Evolutionary conservation across 2,888 invertebrate species (phyloP).

Genomic region (Lymantria monacha): DNA sequence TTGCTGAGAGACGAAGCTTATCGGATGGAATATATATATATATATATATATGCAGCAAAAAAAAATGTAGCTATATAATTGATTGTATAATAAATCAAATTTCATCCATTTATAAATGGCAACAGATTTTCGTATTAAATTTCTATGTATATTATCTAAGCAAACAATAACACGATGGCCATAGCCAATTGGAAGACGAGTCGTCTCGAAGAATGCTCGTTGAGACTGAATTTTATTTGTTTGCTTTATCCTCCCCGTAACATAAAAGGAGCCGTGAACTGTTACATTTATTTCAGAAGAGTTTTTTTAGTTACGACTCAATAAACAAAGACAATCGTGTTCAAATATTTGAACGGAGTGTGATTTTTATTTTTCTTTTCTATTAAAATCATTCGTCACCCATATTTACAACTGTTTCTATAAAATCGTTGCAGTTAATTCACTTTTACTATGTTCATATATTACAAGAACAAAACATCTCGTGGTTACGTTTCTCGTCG

Average conservation of each 20-base stretch:
- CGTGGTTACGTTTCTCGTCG: too few relatives aligned
- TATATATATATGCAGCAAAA: too few relatives aligned
- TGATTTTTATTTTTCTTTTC: constrained; percentile 43
- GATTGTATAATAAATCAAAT: too few relatives aligned
- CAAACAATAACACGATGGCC: constrained; percentile 28
- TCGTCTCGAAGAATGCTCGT: constrained; percentile 34
- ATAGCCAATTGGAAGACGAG: constrained; percentile 17
- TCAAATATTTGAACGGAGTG: constrained; percentile 66
- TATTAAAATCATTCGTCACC: not conserved
- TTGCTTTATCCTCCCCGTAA: constrained; percentile 57
- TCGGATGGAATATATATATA: too few relatives aligned
- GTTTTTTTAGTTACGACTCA: constrained; percentile 70
- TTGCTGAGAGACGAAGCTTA: too few relatives aligned
- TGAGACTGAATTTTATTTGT: constrained; percentile 66
- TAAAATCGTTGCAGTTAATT: too few relatives aligned
- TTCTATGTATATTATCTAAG: not conserved
- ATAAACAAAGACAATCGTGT: constrained; percentile 70
- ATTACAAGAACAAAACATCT: too few relatives aligned
- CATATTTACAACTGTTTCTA: too few relatives aligned
- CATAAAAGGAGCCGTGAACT: constrained; percentile 67
- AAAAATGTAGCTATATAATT: too few relatives aligned
- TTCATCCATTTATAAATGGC: not conserved
- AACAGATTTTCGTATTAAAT: not conserved
- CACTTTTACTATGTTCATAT: too few relatives aligned
- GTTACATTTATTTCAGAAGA: constrained; percentile 60